Conservation (phyloP, 2,797 vertebrate genomes). For the Tangara arthus region DNA sequence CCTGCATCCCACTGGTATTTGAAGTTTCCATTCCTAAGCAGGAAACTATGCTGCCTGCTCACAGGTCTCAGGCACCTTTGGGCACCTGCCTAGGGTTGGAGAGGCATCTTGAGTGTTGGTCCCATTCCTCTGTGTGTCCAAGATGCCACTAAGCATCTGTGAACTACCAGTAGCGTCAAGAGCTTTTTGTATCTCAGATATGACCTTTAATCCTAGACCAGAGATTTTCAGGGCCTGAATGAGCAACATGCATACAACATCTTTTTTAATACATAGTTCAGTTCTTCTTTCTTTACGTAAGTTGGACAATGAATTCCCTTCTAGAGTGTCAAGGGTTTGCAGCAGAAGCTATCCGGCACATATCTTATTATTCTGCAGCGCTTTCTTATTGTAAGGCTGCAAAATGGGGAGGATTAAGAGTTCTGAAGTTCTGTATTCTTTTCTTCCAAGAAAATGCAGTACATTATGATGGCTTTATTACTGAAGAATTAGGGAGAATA, state of each 20-base stretch:
- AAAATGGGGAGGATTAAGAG: background rate
- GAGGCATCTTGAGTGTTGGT: background rate
- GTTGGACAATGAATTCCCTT: background rate
- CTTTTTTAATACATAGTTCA: background rate
- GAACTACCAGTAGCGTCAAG: background rate
- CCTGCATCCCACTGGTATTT: background rate
- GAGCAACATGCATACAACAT: background rate
- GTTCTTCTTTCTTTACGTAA: background rate
- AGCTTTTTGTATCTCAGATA: background rate
- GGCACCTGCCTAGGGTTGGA: background rate
- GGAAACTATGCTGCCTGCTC: background rate
- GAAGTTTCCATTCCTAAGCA: background rate
- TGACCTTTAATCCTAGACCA: background rate
- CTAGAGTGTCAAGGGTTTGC: background rate
- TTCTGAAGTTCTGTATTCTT: background rate
- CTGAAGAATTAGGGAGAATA: background rate
- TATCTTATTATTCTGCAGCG: background rate
- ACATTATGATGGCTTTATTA: background rate
- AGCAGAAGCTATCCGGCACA: background rate
- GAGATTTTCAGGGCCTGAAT: background rate
- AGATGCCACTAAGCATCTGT: background rate
- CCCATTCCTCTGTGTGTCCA: background rate
- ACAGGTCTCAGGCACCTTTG: background rate
- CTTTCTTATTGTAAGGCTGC: background rate
- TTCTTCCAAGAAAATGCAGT: background rate